These are phyloP conservation scores for Trichogramma dendrolimi DNA, from an alignment of 2,888 invertebrate species.

Conservation along the genomic window DNA sequence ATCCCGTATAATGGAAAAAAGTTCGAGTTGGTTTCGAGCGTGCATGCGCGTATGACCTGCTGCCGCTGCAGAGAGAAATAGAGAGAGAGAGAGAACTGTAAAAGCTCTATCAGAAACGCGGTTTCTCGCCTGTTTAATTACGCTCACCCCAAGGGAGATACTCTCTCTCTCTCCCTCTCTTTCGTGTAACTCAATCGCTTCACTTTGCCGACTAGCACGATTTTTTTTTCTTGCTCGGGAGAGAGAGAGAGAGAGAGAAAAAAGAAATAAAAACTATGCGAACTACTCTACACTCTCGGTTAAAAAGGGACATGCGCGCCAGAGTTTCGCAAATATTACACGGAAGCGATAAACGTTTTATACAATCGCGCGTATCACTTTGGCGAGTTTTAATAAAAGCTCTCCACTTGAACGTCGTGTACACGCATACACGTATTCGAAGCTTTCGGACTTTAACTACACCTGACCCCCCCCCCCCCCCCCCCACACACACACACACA, in stretches of 20 bases:
- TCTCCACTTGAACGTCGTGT: too few relatives aligned
- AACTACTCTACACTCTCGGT: neutral
- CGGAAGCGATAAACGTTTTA: too few relatives aligned
- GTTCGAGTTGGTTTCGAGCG: too few relatives aligned
- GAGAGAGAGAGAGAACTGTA: neutral
- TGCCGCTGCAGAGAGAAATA: neutral
- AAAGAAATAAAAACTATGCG: too few relatives aligned
- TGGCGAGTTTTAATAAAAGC: too few relatives aligned
- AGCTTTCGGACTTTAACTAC: too few relatives aligned
- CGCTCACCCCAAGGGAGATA: neutral
- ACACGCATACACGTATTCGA: too few relatives aligned
- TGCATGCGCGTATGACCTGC: too few relatives aligned
- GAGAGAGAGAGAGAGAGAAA: neutral
- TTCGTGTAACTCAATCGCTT: conserved; percentile 8
- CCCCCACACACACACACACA: too few relatives aligned
- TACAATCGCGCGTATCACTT: too few relatives aligned
- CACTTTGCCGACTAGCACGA: neutral
- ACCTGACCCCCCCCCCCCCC: too few relatives aligned
- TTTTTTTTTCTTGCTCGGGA: neutral
- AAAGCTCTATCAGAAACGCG: neutral
- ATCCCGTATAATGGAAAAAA: too few relatives aligned
- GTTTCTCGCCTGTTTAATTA: conserved; percentile 14
- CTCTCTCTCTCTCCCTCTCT: neutral
- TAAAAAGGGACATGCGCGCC: neutral
- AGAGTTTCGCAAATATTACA: neutral